These are phyloP conservation scores for Epinephelus fuscoguttatus DNA, from an alignment of 2,113 vertebrate genomes.

Conservation along the genomic window DNA sequence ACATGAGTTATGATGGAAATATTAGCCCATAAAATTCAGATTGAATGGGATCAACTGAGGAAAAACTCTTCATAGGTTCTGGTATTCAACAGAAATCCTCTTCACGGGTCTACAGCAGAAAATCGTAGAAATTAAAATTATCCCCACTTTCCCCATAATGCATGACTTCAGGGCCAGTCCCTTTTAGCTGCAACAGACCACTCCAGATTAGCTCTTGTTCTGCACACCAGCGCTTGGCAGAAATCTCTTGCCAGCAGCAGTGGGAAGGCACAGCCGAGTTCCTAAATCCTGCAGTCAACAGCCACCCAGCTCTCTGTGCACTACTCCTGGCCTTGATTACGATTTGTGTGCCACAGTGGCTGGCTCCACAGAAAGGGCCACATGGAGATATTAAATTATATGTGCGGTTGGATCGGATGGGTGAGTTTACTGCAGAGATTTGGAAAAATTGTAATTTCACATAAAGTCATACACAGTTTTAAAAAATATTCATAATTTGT, in stretches of 20 bases:
- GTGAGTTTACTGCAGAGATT: slow-evolving; percentile 15
- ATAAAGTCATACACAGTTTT: slow-evolving; percentile 8
- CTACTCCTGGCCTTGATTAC: slow-evolving; percentile 69
- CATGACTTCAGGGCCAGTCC: slow-evolving; percentile 56
- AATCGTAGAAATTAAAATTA: slow-evolving; percentile 44
- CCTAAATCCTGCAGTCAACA: slow-evolving; percentile 72
- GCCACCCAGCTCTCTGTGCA: slow-evolving; percentile 54
- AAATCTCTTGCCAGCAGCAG: slow-evolving; percentile 66
- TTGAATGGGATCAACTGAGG: background rate
- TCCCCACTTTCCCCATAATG: slow-evolving; percentile 49
- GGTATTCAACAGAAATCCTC: slow-evolving; percentile 13
- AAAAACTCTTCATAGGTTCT: background rate
- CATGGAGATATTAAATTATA: slow-evolving; percentile 66
- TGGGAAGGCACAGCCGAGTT: slow-evolving; percentile 63
- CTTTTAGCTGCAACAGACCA: slow-evolving; percentile 63
- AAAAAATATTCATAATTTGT: slow-evolving; percentile 12
- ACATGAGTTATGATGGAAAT: background rate
- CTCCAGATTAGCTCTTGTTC: slow-evolving; percentile 79
- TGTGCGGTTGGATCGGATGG: slow-evolving; percentile 31
- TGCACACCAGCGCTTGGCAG: slow-evolving; percentile 66
- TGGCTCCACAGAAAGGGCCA: slow-evolving; percentile 45
- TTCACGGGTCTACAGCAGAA: slow-evolving; percentile 19
- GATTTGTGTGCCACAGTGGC: slow-evolving; percentile 64
- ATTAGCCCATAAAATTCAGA: background rate
- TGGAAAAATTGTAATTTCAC: slow-evolving; percentile 18